phyloP scores from a whole-genome alignment of 2,797 vertebrate species.

The Trachops cirrhosus region DNA sequence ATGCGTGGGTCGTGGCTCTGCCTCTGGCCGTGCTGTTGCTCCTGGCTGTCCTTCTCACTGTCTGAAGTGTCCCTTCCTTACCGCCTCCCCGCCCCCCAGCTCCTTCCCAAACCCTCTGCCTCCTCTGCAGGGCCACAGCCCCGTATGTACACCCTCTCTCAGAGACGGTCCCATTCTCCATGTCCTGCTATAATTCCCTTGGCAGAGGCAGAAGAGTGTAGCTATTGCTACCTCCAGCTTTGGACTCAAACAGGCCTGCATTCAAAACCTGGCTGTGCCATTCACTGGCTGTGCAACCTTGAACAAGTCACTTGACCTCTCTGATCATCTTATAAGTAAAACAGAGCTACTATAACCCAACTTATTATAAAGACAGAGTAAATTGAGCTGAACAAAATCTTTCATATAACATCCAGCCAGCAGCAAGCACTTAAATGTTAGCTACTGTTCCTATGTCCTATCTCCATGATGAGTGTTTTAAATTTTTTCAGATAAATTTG shows the following conservation, averaged over 20 bases:
- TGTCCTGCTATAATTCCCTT: background rate
- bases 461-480: background rate
- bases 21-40: background rate
- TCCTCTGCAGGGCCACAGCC: background rate
- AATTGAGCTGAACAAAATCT: background rate
- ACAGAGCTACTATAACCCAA: background rate
- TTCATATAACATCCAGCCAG: background rate
- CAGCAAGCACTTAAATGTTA: background rate
- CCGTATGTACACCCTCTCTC: background rate
- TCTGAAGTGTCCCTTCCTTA: background rate
- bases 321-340: constrained; percentile 28
- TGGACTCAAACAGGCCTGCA: background rate
- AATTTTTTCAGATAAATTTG: background rate
- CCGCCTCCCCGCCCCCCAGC: background rate
- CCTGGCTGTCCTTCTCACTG: background rate
- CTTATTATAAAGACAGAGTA: background rate
- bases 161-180: background rate
- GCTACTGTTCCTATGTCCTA: background rate
- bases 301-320: background rate
- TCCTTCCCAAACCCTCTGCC: background rate
- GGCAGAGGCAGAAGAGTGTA: background rate
- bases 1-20: background rate
- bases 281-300: background rate
- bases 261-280: background rate
- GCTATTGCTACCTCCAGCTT: background rate